Conservation (phyloP, 2,797 vertebrate species). For the Naso thynnoides region DNA sequence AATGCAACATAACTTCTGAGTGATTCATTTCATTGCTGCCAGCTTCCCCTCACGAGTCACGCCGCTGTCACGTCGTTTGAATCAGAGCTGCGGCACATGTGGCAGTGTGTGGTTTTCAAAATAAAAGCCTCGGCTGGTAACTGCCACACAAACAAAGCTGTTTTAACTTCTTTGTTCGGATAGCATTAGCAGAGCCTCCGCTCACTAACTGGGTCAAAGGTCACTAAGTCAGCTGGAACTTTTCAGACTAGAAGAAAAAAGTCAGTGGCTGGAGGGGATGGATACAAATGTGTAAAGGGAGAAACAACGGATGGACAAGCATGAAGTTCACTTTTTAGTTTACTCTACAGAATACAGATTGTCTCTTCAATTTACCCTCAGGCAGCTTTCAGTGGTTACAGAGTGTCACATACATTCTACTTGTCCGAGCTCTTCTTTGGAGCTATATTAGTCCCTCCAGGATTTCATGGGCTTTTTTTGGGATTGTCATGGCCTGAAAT, state of each 20-base stretch:
- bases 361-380: neutral
- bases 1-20: neutral
- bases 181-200: neutral
- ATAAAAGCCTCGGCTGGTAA: constrained; percentile 34
- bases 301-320: neutral
- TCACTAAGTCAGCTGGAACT: constrained; percentile 8
- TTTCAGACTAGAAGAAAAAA: neutral
- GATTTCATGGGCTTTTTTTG: no score
- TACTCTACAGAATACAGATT: neutral
- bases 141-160: neutral
- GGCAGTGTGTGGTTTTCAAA: constrained; percentile 22
- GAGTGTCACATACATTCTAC: neutral
- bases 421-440: neutral
- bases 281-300: neutral
- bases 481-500: no score
- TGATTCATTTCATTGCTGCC: constrained; percentile 23
- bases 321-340: neutral
- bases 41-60: neutral
- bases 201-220: constrained; percentile 54
- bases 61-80: neutral
- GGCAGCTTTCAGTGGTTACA: neutral
- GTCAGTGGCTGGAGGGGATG: neutral
- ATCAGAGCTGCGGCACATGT: constrained; percentile 1
- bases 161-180: constrained; percentile 30
- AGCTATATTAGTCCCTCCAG: no score